Percentiles rank a stretch among this genome's conserved stretches.
Evolutionary conservation across 2,888 invertebrate genomes (phyloP).

Genomic region (Acholoe squamosa): DNA sequence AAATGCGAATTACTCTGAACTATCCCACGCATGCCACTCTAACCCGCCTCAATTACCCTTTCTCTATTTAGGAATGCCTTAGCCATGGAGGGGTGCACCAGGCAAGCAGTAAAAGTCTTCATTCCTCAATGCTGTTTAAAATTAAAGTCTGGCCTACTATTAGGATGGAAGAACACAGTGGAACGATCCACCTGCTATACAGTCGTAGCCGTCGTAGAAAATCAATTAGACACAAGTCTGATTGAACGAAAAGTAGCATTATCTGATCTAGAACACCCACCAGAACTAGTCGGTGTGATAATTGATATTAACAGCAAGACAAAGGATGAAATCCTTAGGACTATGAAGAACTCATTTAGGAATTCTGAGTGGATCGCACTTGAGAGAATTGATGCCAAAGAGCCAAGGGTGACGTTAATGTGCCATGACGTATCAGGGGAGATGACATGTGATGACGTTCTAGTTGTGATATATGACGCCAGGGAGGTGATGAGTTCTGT

Average conservation of each 20-base stretch:
- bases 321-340: background rate
- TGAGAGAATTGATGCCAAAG: slow-evolving; percentile 11
- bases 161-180: background rate
- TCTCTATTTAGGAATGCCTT: background rate
- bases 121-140: slow-evolving; percentile 5
- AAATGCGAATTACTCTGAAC: too few relatives aligned
- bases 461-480: slow-evolving; percentile 30
- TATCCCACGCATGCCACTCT: too few relatives aligned
- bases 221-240: background rate
- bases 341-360: background rate
- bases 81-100: background rate
- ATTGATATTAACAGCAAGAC: background rate
- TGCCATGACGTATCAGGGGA: background rate
- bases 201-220: background rate
- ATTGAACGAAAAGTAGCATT: background rate
- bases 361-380: slow-evolving; percentile 27
- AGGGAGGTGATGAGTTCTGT: slow-evolving; percentile 33
- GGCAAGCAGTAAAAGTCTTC: background rate
- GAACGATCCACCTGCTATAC: background rate
- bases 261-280: background rate
- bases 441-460: background rate
- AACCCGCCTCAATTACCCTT: too few relatives aligned
- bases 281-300: background rate
- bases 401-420: background rate
- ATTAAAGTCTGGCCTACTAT: background rate